Percentiles rank a stretch among this genome's conserved stretches.
Evolutionary conservation across 2,888 invertebrate species (phyloP).

Genomic region (Caenorhabditis zanzibari): DNA sequence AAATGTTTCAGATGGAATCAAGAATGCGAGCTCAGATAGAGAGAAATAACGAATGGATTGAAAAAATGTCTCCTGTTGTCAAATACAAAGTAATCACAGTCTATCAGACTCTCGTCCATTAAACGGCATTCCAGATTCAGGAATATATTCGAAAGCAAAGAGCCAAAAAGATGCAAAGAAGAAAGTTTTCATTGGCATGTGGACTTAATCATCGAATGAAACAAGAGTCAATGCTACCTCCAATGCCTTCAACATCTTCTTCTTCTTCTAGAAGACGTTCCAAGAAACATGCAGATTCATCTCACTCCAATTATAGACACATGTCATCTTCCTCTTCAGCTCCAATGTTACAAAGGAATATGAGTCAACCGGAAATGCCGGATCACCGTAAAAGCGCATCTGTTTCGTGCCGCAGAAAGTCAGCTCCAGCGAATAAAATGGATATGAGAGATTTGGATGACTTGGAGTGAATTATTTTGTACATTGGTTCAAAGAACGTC

Average conservation of each 20-base stretch:
- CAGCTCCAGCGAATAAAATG: conserved; percentile 48
- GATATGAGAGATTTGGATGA: conserved; percentile 57
- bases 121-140: conserved; percentile 64
- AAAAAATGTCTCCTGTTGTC: conserved; percentile 64
- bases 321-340: not conserved
- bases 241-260: not conserved
- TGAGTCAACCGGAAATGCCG: conserved; percentile 6
- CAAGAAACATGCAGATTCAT: conserved; percentile 16
- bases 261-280: conserved; percentile 27
- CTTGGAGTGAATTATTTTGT: conserved; percentile 44
- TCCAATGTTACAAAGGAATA: conserved; percentile 20
- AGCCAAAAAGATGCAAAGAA: conserved; percentile 56
- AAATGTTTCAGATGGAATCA: conserved; percentile 31
- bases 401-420: conserved; percentile 32
- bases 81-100: conserved; percentile 56
- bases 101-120: not conserved
- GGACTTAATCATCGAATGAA: conserved; percentile 35
- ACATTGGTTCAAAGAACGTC: not conserved
- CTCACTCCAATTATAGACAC: not conserved
- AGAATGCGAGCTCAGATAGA: conserved; percentile 45
- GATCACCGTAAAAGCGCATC: conserved; percentile 9
- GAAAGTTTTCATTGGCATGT: conserved; percentile 62
- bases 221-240: conserved; percentile 18
- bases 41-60: conserved; percentile 63
- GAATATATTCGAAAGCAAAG: conserved; percentile 62